A percentile compares a stretch with the other conserved stretches of the same genome.
Conservation (phyloP, 2,888 invertebrate genomes). For the Drosophila melanosoma region DNA sequence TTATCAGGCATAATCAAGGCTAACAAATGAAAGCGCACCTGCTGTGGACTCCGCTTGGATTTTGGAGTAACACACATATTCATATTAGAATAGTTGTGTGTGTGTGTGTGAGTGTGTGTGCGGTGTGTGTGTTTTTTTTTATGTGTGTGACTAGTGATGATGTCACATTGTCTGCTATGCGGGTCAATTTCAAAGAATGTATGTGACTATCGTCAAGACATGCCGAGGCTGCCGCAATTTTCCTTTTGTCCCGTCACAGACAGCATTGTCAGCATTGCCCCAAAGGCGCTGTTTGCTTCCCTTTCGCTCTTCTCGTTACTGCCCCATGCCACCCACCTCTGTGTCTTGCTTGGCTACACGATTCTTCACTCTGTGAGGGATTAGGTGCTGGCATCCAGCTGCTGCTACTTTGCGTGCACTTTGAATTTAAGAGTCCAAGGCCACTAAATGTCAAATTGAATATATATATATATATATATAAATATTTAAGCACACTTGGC, state of each 20-base stretch:
- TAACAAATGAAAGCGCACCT: conserved; percentile 17
- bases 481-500: conserved; percentile 62
- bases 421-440: conserved; percentile 52
- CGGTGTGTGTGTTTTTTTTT: not conserved
- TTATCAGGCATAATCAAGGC: conserved; percentile 18
- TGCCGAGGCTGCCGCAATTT: conserved; percentile 44
- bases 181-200: conserved; percentile 74
- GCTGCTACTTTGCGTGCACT: conserved; percentile 40
- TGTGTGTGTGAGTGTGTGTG: conserved; percentile 1
- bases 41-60: not conserved
- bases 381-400: conserved; percentile 32
- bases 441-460: conserved; percentile 71
- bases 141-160: conserved; percentile 44
- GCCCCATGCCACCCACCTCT: not conserved
- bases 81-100: not conserved
- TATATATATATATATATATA: conserved; percentile 63
- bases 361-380: conserved; percentile 31
- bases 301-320: not conserved
- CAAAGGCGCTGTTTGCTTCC: conserved; percentile 12
- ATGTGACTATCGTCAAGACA: conserved; percentile 64
- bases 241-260: conserved; percentile 34
- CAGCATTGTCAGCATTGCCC: conserved; percentile 58
- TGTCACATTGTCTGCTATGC: conserved; percentile 72
- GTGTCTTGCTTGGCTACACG: conserved; percentile 24
- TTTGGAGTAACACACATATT: not conserved